Base-by-base conservation (phyloP, 2,113 vertebrate genomes). In the Orcinus orca region DNA sequence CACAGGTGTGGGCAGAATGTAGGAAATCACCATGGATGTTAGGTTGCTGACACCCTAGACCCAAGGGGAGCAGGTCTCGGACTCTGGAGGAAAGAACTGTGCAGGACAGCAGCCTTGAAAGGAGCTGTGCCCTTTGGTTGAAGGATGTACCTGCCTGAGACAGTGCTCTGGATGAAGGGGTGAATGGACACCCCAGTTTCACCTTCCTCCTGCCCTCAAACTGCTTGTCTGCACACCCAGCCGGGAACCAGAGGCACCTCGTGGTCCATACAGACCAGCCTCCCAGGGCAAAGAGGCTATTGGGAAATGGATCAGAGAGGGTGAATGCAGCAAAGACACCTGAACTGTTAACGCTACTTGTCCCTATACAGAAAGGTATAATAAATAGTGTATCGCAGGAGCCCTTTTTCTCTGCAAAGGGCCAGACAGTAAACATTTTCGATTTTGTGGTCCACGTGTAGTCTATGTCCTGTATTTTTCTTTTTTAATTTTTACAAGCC, bases 401-500 rank as follows among this genome's bases (percentile, higher is more conserved):
- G 2, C 44, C 26, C 15, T 6, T 79, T 62, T 84, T 71, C 91
- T 90, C 89, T 47, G 0, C 26, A 55, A 93, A 76, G 29, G 65
- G 23, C 11, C 17, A 67, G 6, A 60, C 14, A 67, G 79, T 53
- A 62, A 85, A 68, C 53, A 41, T 26, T 73, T 94, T 71, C 50
- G 88, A 4, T 44, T 85, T 84, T 62, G 1, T 73, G 58, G 62
- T 20, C 25, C 38, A 41, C 17, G 8, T n/a, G 17, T 2, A 60
- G 14, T 36, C 26, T 80, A 18, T 88, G 41, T 65, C 55, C 31
- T 53, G 18, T 53, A 36, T 26, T 36, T 26, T 77, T 92, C 60
- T 76, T 90, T 80, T 65, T 31, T 12, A 50, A 31, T 62, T 74
- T 85, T 95, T 94, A 71, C 4, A 92, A 92, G 70, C 13, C 3